A percentile compares a stretch with the other conserved stretches of the same genome.
Evolutionary conservation across 2,888 invertebrate species (phyloP).

Genomic region (Toxonevra muliebris): DNA sequence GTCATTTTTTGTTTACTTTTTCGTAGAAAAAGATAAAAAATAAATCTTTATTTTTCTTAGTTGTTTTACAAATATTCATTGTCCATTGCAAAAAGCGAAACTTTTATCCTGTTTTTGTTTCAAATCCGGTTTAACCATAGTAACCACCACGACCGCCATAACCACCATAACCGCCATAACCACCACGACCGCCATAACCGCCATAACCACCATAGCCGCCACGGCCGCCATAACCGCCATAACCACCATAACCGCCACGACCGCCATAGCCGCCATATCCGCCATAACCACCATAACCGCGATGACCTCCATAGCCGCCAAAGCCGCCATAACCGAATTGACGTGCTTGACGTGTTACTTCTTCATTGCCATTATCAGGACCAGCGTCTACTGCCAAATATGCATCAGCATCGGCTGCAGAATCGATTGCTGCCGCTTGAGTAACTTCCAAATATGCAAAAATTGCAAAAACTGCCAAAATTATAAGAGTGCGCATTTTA

Average conservation of each 20-base stretch:
- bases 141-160: constrained; percentile 11
- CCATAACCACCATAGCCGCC: constrained; percentile 22
- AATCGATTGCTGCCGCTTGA: no score
- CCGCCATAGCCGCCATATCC: constrained; percentile 20
- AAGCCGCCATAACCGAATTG: constrained; percentile 24
- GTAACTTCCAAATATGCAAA: background rate
- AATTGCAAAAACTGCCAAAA: constrained; percentile 12
- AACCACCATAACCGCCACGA: constrained; percentile 10
- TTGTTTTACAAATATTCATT: no score
- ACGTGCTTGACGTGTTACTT: constrained; percentile 18
- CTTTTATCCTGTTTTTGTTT: no score
- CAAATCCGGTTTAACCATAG: constrained; percentile 22
- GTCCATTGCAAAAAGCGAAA: background rate
- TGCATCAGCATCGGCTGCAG: background rate
- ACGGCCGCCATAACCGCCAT: constrained; percentile 34
- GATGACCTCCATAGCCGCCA: constrained; percentile 8
- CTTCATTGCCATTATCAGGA: constrained; percentile 3
- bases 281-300: constrained; percentile 10
- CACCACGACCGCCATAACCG: constrained; percentile 25
- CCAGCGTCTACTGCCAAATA: constrained; percentile 29
- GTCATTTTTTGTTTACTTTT: no score
- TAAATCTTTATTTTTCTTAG: no score
- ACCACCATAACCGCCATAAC: constrained; percentile 20
- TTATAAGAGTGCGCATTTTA: constrained; percentile 20
- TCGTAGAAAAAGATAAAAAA: no score